Evolutionary conservation across 2,888 invertebrate genomes (phyloP).

Genomic region (Hirudinaria manillensis): DNA sequence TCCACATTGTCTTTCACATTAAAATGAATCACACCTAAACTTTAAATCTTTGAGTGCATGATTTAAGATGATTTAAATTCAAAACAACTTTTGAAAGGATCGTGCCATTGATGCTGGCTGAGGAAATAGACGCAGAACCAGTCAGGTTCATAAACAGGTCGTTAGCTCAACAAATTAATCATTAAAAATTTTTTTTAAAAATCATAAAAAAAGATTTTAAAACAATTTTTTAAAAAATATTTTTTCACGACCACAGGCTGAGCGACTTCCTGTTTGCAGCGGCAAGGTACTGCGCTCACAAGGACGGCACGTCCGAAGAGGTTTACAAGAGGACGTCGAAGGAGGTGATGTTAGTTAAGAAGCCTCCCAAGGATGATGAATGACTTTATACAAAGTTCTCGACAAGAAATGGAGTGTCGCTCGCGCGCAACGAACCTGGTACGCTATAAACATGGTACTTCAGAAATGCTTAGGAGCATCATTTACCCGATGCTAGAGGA

Average conservation of each 20-base stretch:
- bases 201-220: not conserved
- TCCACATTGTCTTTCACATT: not conserved
- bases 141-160: constrained; percentile 65
- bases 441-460: not conserved
- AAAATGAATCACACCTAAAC: too few relatives aligned
- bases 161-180: not conserved
- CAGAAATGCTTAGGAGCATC: too few relatives aligned
- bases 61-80: not conserved
- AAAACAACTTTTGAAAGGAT: constrained; percentile 51
- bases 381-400: not conserved
- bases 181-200: not conserved
- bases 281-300: constrained; percentile 64
- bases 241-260: constrained; percentile 50
- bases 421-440: not conserved
- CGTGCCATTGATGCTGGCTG: constrained; percentile 61
- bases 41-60: too few relatives aligned
- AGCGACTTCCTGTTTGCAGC: constrained; percentile 66
- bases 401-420: not conserved
- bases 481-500: too few relatives aligned
- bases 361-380: not conserved
- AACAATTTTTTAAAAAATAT: not conserved
- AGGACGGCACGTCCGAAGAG: constrained; percentile 63
- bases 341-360: not conserved
- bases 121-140: constrained; percentile 62
- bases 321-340: constrained; percentile 56